Conservation (phyloP, 2,113 vertebrate genomes). For the Vicugna pacos region DNA sequence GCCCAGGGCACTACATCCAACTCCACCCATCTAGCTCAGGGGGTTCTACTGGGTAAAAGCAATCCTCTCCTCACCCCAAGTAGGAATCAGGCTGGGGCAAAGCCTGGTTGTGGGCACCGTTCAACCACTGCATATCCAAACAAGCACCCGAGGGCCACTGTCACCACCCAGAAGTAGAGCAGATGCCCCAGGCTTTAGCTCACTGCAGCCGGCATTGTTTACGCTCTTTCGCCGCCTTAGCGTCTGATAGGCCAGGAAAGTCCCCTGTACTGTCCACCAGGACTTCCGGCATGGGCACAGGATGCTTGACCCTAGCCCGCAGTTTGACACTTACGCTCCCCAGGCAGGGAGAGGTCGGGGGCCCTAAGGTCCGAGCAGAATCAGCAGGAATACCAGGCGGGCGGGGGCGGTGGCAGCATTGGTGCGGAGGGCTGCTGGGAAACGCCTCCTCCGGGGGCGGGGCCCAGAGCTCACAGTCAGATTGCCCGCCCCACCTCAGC, state of each 20-base stretch:
- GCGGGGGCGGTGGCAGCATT: not conserved
- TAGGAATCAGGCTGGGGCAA: conserved; percentile 14
- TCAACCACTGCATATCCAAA: conserved; percentile 49
- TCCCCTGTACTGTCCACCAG: conserved; percentile 22
- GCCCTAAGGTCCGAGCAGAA: conserved; percentile 66
- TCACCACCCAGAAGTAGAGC: conserved; percentile 49
- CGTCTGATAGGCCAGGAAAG: conserved; percentile 52
- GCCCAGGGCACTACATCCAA: conserved; percentile 47
- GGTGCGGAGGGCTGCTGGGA: conserved; percentile 52
- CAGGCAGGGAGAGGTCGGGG: conserved; percentile 69
- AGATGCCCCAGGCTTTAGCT: conserved; percentile 66
- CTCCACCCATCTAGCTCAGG: conserved; percentile 42
- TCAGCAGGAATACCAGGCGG: conserved; percentile 56
- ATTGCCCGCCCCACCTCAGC: conserved; percentile 39
- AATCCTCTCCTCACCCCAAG: conserved; percentile 46
- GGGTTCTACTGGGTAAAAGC: conserved; percentile 46
- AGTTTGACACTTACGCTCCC: conserved; percentile 78
- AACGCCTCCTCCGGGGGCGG: conserved; percentile 80
- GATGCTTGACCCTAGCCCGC: not conserved
- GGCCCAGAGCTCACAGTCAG: conserved; percentile 47
- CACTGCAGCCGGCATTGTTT: conserved; percentile 80
- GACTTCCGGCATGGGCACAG: not conserved
- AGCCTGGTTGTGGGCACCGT: not conserved
- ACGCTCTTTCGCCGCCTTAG: conserved; percentile 44
- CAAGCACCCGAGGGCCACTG: conserved; percentile 33